phyloP scores from a whole-genome alignment of 2,888 invertebrate species.

The Stenolophus ochropezus region DNA sequence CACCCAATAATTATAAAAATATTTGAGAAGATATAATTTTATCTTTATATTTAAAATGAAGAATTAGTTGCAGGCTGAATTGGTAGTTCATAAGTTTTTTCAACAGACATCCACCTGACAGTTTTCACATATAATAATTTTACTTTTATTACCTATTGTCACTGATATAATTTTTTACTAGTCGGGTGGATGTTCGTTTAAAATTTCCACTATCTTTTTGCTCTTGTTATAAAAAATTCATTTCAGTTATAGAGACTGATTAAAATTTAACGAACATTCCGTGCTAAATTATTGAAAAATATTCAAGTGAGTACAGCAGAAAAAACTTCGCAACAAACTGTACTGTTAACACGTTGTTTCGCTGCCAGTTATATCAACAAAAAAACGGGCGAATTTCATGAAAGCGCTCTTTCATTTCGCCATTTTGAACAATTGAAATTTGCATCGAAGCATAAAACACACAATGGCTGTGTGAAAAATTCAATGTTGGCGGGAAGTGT shows the following conservation, averaged over 20 bases:
- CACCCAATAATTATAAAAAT: too few species aligned
- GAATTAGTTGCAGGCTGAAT: too few species aligned
- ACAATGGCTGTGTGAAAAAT: constrained; percentile 20
- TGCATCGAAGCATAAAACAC: constrained; percentile 47
- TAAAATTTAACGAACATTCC: constrained; percentile 5
- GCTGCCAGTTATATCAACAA: constrained; percentile 35
- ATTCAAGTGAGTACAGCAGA: constrained; percentile 11
- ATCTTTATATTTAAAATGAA: too few species aligned
- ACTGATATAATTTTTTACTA: not conserved
- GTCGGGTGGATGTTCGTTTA: not conserved
- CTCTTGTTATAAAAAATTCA: constrained; percentile 1
- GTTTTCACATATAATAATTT: too few species aligned
- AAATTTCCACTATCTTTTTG: not conserved
- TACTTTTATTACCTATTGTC: too few species aligned
- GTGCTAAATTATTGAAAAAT: constrained; percentile 11
- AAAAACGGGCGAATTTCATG: constrained; percentile 30
- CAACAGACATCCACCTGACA: too few species aligned
- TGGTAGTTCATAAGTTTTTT: too few species aligned
- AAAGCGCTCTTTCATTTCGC: constrained; percentile 36
- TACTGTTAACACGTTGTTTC: constrained; percentile 31
- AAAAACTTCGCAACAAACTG: constrained; percentile 29
- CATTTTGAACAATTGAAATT: constrained; percentile 53
- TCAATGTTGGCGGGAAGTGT: not conserved
- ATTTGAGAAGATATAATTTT: too few species aligned
- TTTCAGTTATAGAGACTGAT: not conserved